These are phyloP conservation scores for Erebia ligea DNA, from an alignment of 2,888 invertebrate genomes.

Conservation along the genomic window DNA sequence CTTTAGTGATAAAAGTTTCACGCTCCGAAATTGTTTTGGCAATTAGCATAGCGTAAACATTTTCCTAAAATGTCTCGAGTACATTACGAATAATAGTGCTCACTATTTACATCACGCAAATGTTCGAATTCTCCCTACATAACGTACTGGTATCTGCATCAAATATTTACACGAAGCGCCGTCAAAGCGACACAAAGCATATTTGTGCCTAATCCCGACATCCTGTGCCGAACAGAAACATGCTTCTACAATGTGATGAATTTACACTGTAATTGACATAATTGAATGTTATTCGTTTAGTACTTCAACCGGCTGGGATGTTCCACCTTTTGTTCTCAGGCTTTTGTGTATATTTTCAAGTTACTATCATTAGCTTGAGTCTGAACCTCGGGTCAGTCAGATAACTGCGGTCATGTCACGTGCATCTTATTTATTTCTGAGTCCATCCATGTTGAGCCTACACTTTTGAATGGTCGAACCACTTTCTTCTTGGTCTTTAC, in stretches of 20 bases:
- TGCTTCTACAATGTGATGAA: constrained; percentile 2
- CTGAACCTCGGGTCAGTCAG: too few species aligned
- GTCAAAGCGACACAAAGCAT: constrained; percentile 28
- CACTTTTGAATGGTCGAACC: too few species aligned
- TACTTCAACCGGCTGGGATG: too few species aligned
- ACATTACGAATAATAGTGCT: background rate
- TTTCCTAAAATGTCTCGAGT: background rate
- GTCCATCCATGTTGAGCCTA: too few species aligned
- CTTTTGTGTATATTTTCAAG: too few species aligned
- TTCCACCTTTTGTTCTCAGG: too few species aligned
- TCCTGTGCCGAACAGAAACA: constrained; percentile 12
- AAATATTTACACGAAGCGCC: constrained; percentile 22
- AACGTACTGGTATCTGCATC: background rate
- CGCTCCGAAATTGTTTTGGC: background rate
- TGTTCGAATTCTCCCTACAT: background rate
- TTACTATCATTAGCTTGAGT: too few species aligned
- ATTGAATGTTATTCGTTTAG: too few species aligned
- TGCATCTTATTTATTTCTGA: too few species aligned
- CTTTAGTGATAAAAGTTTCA: background rate
- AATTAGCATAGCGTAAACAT: background rate
- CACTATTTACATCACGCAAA: background rate
- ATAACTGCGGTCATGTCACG: too few species aligned
- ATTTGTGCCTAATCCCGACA: constrained; percentile 27
- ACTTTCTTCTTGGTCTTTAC: too few species aligned
- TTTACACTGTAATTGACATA: background rate